phyloP scores from a whole-genome alignment of 2,888 invertebrate genomes.

The Choristoneura rosaceana region DNA sequence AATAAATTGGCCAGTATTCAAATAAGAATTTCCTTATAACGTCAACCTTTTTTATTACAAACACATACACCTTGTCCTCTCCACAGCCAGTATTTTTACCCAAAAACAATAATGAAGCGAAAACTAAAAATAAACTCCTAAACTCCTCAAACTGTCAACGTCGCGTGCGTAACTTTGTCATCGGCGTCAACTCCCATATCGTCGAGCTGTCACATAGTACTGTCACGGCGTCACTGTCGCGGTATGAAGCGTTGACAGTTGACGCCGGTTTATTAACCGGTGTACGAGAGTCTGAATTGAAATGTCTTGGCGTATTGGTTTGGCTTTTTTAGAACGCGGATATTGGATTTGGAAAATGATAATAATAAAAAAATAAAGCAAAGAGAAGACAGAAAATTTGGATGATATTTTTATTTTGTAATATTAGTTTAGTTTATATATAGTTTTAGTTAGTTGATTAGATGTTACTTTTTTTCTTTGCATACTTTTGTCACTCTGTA shows the following conservation, averaged over 20 bases:
- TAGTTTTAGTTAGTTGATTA: too few species aligned
- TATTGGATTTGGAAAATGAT: not conserved
- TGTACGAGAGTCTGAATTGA: constrained; percentile 24
- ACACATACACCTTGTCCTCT: not conserved
- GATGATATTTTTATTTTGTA: too few species aligned
- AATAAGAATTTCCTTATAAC: too few species aligned
- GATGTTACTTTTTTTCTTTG: too few species aligned
- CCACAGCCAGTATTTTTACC: not conserved
- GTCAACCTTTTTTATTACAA: too few species aligned
- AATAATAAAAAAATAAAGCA: too few species aligned
- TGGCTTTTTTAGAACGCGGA: not conserved
- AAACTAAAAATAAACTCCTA: constrained; percentile 27
- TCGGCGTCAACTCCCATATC: constrained; percentile 30
- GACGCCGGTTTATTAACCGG: constrained; percentile 35
- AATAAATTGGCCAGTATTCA: too few species aligned
- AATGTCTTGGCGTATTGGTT: not conserved
- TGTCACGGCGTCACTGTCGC: constrained; percentile 34
- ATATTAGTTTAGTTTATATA: too few species aligned
- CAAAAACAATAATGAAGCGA: constrained; percentile 4
- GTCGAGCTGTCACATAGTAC: constrained; percentile 29
- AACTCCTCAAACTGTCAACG: constrained; percentile 27
- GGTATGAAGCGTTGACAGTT: constrained; percentile 34
- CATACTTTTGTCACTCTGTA: too few species aligned
- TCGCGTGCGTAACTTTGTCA: constrained; percentile 24
- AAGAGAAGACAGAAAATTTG: too few species aligned